Conservation (phyloP, 2,113 vertebrate genomes). For the Falcunculus frontatus region DNA sequence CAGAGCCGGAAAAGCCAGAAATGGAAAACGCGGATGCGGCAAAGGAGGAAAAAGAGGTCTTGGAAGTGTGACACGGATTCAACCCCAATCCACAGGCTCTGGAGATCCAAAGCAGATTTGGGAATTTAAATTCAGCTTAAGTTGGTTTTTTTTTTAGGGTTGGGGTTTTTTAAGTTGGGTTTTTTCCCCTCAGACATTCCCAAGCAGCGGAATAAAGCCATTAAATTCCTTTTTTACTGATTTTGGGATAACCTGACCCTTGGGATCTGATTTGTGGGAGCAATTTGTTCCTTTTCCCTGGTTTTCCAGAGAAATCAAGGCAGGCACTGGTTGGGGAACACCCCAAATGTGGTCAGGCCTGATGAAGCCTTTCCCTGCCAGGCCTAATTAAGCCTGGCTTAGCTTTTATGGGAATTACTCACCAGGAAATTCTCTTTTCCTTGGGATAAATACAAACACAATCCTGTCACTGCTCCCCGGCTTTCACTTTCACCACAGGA, state of each 20-base stretch:
- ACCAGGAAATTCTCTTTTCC: not conserved
- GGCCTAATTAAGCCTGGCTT: not conserved
- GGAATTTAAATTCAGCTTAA: not conserved
- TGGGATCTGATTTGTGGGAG: fast-evolving
- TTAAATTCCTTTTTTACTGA: not conserved
- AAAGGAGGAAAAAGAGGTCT: not conserved
- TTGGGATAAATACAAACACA: not conserved
- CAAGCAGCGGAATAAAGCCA: not conserved
- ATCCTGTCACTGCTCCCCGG: fast-evolving
- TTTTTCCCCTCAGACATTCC: not conserved
- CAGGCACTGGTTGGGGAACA: not conserved
- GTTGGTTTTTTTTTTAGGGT: fast-evolving
- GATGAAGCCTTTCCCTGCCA: not conserved
- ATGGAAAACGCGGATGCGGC: fast-evolving
- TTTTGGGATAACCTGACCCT: no score
- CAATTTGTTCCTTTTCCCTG: fast-evolving
- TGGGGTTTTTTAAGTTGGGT: not conserved
- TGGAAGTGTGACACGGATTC: fast-evolving
- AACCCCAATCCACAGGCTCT: fast-evolving
- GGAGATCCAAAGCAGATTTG: not conserved
- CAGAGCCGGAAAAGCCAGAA: not conserved
- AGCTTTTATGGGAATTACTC: not conserved
- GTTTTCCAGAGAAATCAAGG: not conserved
- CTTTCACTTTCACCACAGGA: not conserved
- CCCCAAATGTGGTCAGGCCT: not conserved